Base-by-base conservation (phyloP, 2,113 vertebrate species). In the Miniopterus natalensis region DNA sequence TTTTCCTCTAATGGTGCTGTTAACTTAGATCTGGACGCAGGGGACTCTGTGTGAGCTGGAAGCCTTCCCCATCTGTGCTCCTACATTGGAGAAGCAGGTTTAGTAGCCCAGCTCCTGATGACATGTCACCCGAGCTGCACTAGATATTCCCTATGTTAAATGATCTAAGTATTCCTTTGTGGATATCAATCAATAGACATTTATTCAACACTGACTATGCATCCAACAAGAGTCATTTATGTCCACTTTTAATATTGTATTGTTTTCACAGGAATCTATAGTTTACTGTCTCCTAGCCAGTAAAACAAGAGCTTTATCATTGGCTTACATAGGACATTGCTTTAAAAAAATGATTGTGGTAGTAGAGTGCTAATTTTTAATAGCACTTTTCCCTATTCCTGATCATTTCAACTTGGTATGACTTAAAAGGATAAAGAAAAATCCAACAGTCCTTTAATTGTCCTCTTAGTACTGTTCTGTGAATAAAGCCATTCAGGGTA, bases 401-500 rank as follows among this genome's bases (percentile, higher is more conserved):
- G 6, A 66, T 80, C 4, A 40, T 84, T 95, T 75, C 70, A 71
- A 70, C 2, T 47, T 53, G 29, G 1, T 18, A 13, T 87, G 13
- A 78, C 20, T 77, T 78, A 25, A 84, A 79, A 95, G 2, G 3
- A 57, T 73, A 65, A 86, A 95, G 66, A 25, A 86, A 91, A 95
- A 87, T 47, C n/a, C 40, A 81, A 45, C 47, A 47, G 6, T 73
- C 77, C 55, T 74, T 91, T 87, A 57, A 36, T 70, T 84, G 31
- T 59, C 63, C 31, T 84, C 31, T 57, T 89, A 47, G 15, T 79
- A 53, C 21, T 51, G 6, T 73, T 86, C 47, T 86, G 29, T 86
- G 29, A 73, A 80, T 65, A 73, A 73, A 79, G 20, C 18, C n/a
- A 61, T 57, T 14, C 20, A 63, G 21, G 17, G 25, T 68, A 63